Evolutionary conservation across 2,888 invertebrate species (phyloP), one percentile per base, ranked within the genome.

Genomic region (Caenorhabditis drosophilae): DNA sequence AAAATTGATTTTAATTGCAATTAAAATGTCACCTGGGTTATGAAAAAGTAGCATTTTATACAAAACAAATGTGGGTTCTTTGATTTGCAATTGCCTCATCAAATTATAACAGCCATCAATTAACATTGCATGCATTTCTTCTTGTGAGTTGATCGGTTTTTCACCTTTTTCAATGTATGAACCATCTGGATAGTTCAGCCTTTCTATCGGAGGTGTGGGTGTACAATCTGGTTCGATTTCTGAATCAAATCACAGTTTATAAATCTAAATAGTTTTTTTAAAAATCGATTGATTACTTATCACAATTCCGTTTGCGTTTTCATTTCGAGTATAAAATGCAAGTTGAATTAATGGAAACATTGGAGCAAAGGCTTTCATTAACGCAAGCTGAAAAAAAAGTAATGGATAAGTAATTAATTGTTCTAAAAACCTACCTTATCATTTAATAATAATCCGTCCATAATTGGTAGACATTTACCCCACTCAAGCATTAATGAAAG

Each of bases 1-100:
- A n/a, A n/a, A n/a, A n/a, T n/a, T n/a, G n/a, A n/a, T n/a, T n/a
- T n/a, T n/a, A n/a, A n/a, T n/a, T n/a, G n/a, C n/a, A n/a, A n/a
- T n/a, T n/a, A n/a, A n/a, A n/a, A n/a, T n/a, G n/a, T n/a, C 7
- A 76, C 76, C 76, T 56, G 71, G 71, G 67, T 76, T 76, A 61
- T 71, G 73, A 38, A 76, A 70, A 2, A 75, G 60, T 25, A 76
- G 55, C 70, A 76, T 62, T 52, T 76, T 76, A 56, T 71, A 76
- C 26, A 76, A 61, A 15, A 75, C 76, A 59, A 76, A 62, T 4
- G 70, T 70, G 46, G 71, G 59, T 54, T 72, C 70, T 31, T 67
- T 62, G 42, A 76, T 59, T 45, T 72, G 62, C 42, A 71, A 40
- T 36, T 55, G 45, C 41, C 73, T 42, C 73, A 76, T 64, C 54